Evolutionary conservation across 2,113 vertebrate genomes (phyloP), one percentile per base, ranked within the genome.

Genomic region (Oostethus manadensis): DNA sequence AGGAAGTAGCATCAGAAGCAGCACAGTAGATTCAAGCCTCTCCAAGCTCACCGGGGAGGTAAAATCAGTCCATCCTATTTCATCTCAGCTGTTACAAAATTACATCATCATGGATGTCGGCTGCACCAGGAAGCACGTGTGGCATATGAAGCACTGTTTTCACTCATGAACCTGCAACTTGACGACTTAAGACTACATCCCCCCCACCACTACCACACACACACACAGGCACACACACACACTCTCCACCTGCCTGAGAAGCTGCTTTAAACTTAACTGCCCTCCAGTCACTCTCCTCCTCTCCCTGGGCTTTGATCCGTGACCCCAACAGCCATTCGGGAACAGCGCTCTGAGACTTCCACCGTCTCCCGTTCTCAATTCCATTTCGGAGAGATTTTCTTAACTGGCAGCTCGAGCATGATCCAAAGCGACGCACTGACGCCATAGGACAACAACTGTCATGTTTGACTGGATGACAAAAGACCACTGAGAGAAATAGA

Each of bases 231-330:
- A 71, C 20, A 40, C 17, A 68, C 22, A n/a, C 42, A 70, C 22
- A 29, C 58, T 63, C 58, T 50, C 70, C 64, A 85, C 82, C 76
- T 83, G 83, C 86, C 86, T 88, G 79, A 43, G 67, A 63, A 42
- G 44, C 16, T 0, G 47, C 72, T 53, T 56, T 50, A 48, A 59
- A 58, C 26, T 43, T 18, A 1, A 44, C 40, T 0, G 44, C 13
- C 62, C 50, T 80, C 78, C 78, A 62, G 10, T 26, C 70, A 60
- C 60, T 60, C 26, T 79, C 82, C 48, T 84, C 80, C 54, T 86
- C 85, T 46, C 85, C 86, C 70, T 85, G 82, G 0, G 80, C 85
- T 60, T 86, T 88, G 53, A 86, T 85, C 74, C 85, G 71, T 18
- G 85, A 87, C 23, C 85, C 85, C 64, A 87, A 44, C 53, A 87